Conservation (phyloP, 2,888 invertebrate species). For the Willowsia nigromaculata region DNA sequence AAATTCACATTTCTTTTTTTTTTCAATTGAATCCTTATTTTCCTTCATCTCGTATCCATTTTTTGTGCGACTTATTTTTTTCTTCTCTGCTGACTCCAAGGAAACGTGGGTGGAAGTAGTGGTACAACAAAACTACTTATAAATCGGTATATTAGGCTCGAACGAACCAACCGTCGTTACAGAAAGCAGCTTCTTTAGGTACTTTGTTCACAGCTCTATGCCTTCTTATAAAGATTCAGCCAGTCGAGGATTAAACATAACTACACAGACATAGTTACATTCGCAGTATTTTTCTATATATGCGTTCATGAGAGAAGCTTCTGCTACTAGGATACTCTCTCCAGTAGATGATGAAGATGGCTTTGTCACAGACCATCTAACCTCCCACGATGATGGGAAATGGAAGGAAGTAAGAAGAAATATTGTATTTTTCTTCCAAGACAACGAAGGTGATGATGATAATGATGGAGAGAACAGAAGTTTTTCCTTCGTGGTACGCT, state of each 20-base stretch:
- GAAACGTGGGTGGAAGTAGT: not conserved
- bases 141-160: not conserved
- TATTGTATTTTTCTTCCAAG: not conserved
- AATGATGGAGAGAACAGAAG: not conserved
- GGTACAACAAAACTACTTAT: not conserved
- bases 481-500: not conserved
- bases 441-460: not conserved
- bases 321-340: not conserved
- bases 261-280: too few species aligned
- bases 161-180: too few species aligned
- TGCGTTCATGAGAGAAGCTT: too few species aligned
- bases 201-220: not conserved
- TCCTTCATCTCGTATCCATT: not conserved
- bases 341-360: not conserved
- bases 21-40: not conserved
- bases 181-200: not conserved
- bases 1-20: not conserved
- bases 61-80: not conserved
- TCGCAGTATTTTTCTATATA: too few species aligned
- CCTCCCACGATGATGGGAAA: not conserved
- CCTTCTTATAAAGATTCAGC: not conserved
- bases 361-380: constrained; percentile 22
- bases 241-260: not conserved
- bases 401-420: not conserved
- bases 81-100: not conserved